Evolutionary conservation across 2,797 vertebrate species (phyloP), one percentile per base, ranked within the genome.

Genomic region (Aldrovandia affinis): DNA sequence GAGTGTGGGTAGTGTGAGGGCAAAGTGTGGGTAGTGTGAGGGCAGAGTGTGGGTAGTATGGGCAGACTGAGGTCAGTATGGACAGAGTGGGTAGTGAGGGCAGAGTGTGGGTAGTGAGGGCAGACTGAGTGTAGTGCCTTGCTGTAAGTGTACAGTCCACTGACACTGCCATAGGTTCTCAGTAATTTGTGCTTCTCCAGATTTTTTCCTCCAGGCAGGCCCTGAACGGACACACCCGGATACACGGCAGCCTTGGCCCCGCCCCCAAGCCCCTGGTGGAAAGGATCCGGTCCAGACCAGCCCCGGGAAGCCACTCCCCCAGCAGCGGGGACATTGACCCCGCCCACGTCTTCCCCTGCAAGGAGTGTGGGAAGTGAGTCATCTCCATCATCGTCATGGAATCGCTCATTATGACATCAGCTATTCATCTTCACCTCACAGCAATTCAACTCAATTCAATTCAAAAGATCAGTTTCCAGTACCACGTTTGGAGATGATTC

Each of bases 341-440:
- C 25, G 93, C 94, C 0, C 93, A 94, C 0, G 88, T 96, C 85
- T 97, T 97, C 89, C 97, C 97, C 85, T 97, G 97, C 91, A 96
- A 94, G 88, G 96, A 96, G 86, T 97, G 97, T 85, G 95, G 95
- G 94, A 97, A 73, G 96, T 97, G 95, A 92, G 96, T 93, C 80
- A 80, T 6, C 59, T 28, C 4, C 3, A 70, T 22, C 59, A 25
- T n/a, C 39, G 7, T 44, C 30, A 70, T 70, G 65, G 65, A 36
- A 70, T 33, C 65, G 33, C 65, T 70, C 3, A 9, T 7, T 30
- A n/a, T 12, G 9, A 30, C 63, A 30, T 2, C 63, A 9, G 7
- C n/a, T 65, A 28, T 65, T 28, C 5, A 30, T 65, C 6, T 6
- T 50, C 47, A 5, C 12, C 6, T 5, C 47, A 5, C 47, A 50